Conservation (phyloP, 92 coral and sea anemone species). For the Hydrozoanthus gracilis region DNA sequence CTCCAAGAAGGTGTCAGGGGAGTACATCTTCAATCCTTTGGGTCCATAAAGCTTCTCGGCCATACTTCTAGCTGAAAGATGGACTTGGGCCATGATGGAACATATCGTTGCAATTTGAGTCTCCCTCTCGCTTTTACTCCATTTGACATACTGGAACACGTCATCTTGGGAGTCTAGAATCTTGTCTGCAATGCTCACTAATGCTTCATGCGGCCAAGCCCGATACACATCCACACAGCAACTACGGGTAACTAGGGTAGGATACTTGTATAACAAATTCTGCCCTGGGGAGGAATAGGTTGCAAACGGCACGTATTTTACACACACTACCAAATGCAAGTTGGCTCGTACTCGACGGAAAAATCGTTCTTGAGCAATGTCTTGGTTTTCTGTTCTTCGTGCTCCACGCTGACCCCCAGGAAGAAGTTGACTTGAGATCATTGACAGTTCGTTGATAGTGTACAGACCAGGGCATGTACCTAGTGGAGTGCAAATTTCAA, state of each 20-base stretch:
- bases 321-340: conserved; percentile 85
- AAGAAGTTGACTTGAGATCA: conserved; percentile 89
- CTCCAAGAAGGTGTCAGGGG: conserved; percentile 88
- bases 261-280: conserved; percentile 71
- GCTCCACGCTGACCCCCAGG: conserved; percentile 93
- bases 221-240: conserved; percentile 88
- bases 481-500: not conserved
- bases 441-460: conserved; percentile 75
- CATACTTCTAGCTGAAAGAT: conserved; percentile 80
- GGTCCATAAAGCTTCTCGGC: conserved; percentile 71
- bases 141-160: conserved; percentile 58
- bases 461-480: conserved; percentile 95
- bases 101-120: conserved; percentile 71
- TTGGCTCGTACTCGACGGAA: conserved; percentile 93
- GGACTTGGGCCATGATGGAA: conserved; percentile 93
- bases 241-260: conserved; percentile 82
- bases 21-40: conserved; percentile 75
- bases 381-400: conserved; percentile 81
- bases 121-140: conserved; percentile 67
- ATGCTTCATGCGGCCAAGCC: conserved; percentile 91
- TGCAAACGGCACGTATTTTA: conserved; percentile 64
- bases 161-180: conserved; percentile 65
- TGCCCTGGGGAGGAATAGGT: conserved; percentile 52
- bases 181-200: conserved; percentile 78
- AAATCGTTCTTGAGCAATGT: conserved; percentile 93